Percentiles rank a stretch among this genome's conserved stretches.
phyloP scores from a whole-genome alignment of 1,140 invertebrate species.

The Chrysopa pallens region DNA sequence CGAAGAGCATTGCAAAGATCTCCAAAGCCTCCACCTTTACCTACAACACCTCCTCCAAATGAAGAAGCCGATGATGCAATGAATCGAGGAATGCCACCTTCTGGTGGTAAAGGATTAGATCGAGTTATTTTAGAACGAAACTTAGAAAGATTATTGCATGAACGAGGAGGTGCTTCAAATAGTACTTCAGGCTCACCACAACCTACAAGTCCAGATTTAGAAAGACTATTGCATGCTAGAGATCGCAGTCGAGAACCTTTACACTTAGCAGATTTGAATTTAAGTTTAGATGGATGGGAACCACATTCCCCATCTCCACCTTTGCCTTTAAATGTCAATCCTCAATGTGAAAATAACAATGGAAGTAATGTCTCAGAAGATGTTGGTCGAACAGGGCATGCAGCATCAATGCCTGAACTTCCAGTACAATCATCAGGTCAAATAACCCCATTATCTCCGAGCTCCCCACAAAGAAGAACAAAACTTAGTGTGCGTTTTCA shows the following conservation, averaged over 20 bases:
- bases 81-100: slow-evolving; percentile 16
- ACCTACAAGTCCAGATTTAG: slow-evolving; percentile 15
- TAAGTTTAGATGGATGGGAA: slow-evolving; percentile 26
- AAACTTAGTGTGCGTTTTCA: slow-evolving; percentile 41
- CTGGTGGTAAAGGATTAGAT: slow-evolving; percentile 27
- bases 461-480: slow-evolving; percentile 16
- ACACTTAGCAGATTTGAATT: slow-evolving; percentile 27
- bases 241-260: slow-evolving; percentile 37
- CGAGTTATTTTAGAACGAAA: slow-evolving; percentile 38
- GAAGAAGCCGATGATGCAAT: slow-evolving; percentile 18
- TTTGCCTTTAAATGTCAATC: slow-evolving; percentile 9
- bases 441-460: slow-evolving; percentile 11
- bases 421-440: slow-evolving; percentile 17
- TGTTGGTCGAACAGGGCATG: slow-evolving; percentile 23
- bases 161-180: slow-evolving; percentile 9
- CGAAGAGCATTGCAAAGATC: slow-evolving; percentile 26
- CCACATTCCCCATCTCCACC: slow-evolving; percentile 13
- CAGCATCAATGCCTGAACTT: slow-evolving; percentile 49
- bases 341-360: slow-evolving; percentile 7
- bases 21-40: slow-evolving; percentile 17
- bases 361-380: slow-evolving; percentile 6
- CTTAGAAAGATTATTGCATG: slow-evolving; percentile 30
- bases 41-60: slow-evolving; percentile 18
- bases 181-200: slow-evolving; percentile 5
- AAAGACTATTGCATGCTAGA: slow-evolving; percentile 32